Conservation (phyloP, 2,113 vertebrate genomes). For the Mormoops blainvillei region DNA sequence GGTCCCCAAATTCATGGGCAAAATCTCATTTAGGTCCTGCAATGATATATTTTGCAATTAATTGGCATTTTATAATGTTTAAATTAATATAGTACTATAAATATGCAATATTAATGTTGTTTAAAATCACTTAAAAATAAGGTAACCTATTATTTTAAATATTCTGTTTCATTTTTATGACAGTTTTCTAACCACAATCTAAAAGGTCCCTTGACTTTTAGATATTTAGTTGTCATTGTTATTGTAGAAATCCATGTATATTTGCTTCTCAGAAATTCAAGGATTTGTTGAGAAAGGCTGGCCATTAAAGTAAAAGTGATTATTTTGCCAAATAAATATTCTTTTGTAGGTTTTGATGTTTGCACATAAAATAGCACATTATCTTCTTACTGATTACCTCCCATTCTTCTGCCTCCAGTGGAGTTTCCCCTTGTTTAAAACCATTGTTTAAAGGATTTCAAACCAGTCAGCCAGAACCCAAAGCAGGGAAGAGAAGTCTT, state of each 20-base stretch:
- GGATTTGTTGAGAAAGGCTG: background rate
- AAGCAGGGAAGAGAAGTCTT: background rate
- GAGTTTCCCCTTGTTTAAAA: background rate
- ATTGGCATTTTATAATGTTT: background rate
- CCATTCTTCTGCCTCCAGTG: background rate
- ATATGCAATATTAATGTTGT: background rate
- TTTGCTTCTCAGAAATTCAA: background rate
- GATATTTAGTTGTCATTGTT: background rate
- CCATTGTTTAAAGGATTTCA: background rate
- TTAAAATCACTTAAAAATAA: conserved; percentile 16
- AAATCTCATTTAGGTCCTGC: background rate
- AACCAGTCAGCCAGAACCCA: background rate
- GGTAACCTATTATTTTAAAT: background rate
- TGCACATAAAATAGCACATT: background rate
- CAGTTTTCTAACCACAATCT: background rate
- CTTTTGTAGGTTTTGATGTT: background rate
- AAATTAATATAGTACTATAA: background rate
- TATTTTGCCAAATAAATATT: background rate
- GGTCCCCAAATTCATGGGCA: background rate
- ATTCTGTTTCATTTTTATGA: background rate
- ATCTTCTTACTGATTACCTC: background rate
- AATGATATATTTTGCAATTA: background rate
- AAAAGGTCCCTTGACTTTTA: background rate
- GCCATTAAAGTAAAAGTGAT: background rate
- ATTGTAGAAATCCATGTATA: background rate